Evolutionary conservation across 1,140 invertebrate species (phyloP).

Genomic region (Tachypleus tridentatus): DNA sequence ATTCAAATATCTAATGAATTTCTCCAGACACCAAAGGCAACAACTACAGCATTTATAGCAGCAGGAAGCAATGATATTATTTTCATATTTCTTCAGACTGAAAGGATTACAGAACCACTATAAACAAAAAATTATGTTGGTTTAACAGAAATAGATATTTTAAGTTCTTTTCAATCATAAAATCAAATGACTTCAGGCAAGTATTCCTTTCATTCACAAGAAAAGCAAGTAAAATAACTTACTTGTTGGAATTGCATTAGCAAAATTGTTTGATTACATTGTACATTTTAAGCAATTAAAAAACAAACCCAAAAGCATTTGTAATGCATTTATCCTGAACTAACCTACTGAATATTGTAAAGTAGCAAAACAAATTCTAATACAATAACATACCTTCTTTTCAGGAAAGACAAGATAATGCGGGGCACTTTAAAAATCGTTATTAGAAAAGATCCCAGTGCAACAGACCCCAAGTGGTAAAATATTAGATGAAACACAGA

Average conservation of each 20-base stretch:
- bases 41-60: slow-evolving; percentile 51
- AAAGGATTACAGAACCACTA: neutral
- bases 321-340: too few species aligned
- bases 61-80: slow-evolving; percentile 12
- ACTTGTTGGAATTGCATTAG: too few species aligned
- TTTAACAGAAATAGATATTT: too few species aligned
- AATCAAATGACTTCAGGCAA: too few species aligned
- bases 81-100: slow-evolving; percentile 7
- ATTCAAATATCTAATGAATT: slow-evolving; percentile 54
- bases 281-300: too few species aligned
- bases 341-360: neutral
- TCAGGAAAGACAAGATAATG: slow-evolving; percentile 39
- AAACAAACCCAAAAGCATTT: too few species aligned
- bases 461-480: slow-evolving; percentile 63
- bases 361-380: slow-evolving; percentile 25
- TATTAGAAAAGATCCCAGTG: slow-evolving; percentile 60
- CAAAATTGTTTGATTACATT: too few species aligned
- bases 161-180: too few species aligned
- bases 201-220: too few species aligned
- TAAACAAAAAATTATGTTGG: too few species aligned
- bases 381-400: slow-evolving; percentile 27
- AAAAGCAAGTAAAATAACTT: too few species aligned
- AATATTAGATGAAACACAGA: slow-evolving; percentile 45
- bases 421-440: slow-evolving; percentile 54
- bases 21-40: slow-evolving; percentile 58